Base-by-base conservation (phyloP, 2,888 invertebrate genomes). In the Heliconius cydno region DNA sequence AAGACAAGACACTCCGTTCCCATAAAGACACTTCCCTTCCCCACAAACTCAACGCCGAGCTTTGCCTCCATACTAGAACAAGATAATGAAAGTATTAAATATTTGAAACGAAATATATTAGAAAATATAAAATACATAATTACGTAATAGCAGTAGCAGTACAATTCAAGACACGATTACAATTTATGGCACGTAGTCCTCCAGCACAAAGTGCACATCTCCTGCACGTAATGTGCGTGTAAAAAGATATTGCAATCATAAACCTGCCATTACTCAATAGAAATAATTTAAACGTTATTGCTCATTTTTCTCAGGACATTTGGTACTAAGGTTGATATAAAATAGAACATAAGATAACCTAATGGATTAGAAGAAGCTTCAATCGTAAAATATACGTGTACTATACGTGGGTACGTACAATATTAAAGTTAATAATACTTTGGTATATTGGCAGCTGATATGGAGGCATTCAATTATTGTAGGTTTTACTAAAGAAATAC, bases 221-320 rank as follows among this genome's bases (percentile, higher is more conserved):
- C 41, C 91, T 92, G 92, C 90, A 89, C 90, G 93, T 92, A 91
- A 94, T 92, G 93, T 90, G 92, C 88, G 90, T 93, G 92, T 95
- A 95, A 95, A 94, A 95, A 94, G 92, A 95, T 94, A 95, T 90
- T 91, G 90, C 94, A 91, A 92, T 92, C 94, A 89, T 95, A 95
- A 95, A 94, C 89, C 90, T 22, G 60, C 30, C 60, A 60, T 73
- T 73, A 25, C 88, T 90, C 90, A 92, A 92, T 92, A 92, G 92
- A 94, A 94, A 94, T 94, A 94, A 94, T 94, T 94, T 94, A 92
- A 93, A 93, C 90, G 90, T 93, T 92, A 92, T 92, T 92, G 91
- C 88, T 91, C 93, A 92, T 90, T 91, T 90, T 92, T 88, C 90
- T 90, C 89, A 93, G 92, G 93, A 94, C 94, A 92, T 93, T 92